Percentiles rank a stretch among this genome's conserved stretches.
Conservation (phyloP, 2,797 vertebrate species). For the Mycteria americana region DNA sequence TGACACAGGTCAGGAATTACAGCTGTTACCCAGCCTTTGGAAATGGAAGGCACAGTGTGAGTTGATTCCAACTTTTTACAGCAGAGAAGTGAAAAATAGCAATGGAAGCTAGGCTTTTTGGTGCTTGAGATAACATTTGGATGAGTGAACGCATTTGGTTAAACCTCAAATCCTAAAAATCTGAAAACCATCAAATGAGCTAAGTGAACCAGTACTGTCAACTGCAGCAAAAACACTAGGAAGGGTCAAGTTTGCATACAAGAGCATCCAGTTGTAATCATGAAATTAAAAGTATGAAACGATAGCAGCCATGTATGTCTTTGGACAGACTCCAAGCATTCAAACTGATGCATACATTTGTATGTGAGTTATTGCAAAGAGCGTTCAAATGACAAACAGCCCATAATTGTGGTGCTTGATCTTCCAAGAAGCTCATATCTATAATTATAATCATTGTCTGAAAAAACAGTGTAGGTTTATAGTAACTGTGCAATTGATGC, state of each 20-base stretch:
- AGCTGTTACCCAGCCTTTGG: neutral
- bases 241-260: neutral
- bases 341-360: neutral
- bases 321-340: neutral
- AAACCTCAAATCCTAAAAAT: neutral
- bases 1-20: neutral
- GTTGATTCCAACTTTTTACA: neutral
- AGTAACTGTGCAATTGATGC: neutral
- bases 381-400: neutral
- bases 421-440: neutral
- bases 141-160: neutral
- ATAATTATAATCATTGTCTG: conserved; percentile 20
- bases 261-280: neutral
- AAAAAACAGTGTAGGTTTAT: conserved; percentile 3
- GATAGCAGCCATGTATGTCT: neutral
- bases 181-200: neutral
- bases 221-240: neutral
- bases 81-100: neutral
- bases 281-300: neutral
- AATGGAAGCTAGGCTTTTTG: neutral
- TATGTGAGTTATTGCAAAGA: neutral
- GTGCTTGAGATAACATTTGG: neutral
- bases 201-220: neutral
- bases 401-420: neutral
- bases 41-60: neutral